Conservation (phyloP, 2,797 vertebrate genomes). For the Acipenser transmontanus region DNA sequence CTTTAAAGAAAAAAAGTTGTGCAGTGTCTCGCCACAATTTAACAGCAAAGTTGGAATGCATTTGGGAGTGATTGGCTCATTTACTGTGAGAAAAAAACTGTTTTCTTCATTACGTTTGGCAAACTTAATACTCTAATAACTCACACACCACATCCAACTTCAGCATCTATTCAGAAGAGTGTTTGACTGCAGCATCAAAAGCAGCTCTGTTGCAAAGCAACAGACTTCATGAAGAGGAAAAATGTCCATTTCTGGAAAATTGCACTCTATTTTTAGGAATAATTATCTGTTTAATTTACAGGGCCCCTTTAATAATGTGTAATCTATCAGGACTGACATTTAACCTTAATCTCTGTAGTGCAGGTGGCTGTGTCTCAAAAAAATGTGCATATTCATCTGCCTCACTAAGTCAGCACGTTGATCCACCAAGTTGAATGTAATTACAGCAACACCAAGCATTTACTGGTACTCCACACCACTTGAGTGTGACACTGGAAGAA, state of each 20-base stretch:
- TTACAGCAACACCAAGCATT: no score
- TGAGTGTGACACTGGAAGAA: no score
- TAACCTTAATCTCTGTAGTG: conserved; percentile 53
- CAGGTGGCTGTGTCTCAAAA: conserved; percentile 52
- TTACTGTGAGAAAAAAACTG: conserved; percentile 59
- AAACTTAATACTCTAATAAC: conserved; percentile 51
- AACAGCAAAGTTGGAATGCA: conserved; percentile 36
- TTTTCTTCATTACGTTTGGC: conserved; percentile 60
- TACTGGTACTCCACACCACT: no score
- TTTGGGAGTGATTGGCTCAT: conserved; percentile 38
- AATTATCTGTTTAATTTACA: conserved; percentile 75
- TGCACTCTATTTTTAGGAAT: conserved; percentile 48
- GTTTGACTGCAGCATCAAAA: conserved; percentile 62
- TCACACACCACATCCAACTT: conserved; percentile 41
- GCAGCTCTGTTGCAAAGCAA: conserved; percentile 78
- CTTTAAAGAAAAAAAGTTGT: conserved; percentile 8
- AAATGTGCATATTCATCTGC: conserved; percentile 54
- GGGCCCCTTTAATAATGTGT: conserved; percentile 48
- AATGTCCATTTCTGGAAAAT: conserved; percentile 64
- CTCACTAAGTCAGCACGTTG: conserved; percentile 48
- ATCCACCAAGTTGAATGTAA: conserved; percentile 36
- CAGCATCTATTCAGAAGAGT: conserved; percentile 51
- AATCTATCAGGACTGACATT: conserved; percentile 57
- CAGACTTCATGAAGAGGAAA: conserved; percentile 64
- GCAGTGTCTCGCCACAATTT: conserved; percentile 8